phyloP scores from a whole-genome alignment of 1,140 invertebrate genomes.

The Uloborus diversus region DNA sequence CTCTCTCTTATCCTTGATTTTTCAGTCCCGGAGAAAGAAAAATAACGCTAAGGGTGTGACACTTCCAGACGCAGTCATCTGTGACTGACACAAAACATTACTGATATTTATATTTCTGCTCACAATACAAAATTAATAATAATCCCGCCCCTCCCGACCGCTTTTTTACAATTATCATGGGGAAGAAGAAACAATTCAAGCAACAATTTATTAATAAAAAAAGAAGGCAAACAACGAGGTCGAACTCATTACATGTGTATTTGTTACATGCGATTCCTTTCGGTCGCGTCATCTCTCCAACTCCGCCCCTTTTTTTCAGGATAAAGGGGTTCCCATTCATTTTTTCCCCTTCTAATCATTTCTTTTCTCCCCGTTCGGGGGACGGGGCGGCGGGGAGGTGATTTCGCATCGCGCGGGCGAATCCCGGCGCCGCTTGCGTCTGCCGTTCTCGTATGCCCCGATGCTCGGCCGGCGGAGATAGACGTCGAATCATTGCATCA shows the following conservation, averaged over 20 bases:
- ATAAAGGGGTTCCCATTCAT: conserved; percentile 18
- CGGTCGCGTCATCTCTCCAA: conserved; percentile 30
- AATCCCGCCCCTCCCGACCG: too few species aligned
- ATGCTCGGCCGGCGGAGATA: neutral
- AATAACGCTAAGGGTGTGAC: too few species aligned
- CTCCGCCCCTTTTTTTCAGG: conserved; percentile 25
- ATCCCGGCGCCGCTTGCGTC: conserved; percentile 17
- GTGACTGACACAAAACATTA: too few species aligned
- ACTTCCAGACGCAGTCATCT: too few species aligned
- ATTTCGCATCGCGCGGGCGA: conserved; percentile 7
- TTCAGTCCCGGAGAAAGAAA: too few species aligned
- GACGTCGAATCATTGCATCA: conserved; percentile 51
- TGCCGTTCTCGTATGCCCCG: neutral
- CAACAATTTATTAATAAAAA: neutral
- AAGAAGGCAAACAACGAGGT: neutral
- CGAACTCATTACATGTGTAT: neutral
- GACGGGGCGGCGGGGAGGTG: too few species aligned
- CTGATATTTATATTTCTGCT: too few species aligned
- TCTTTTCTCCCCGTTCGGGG: neutral
- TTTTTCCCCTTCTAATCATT: conserved; percentile 14
- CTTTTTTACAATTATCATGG: too few species aligned
- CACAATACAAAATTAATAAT: too few species aligned
- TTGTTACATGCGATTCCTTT: neutral
- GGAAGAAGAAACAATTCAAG: too few species aligned
- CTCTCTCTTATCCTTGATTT: too few species aligned